Evolutionary conservation across 2,888 invertebrate genomes (phyloP).

Genomic region (Drosophila koepferae): DNA sequence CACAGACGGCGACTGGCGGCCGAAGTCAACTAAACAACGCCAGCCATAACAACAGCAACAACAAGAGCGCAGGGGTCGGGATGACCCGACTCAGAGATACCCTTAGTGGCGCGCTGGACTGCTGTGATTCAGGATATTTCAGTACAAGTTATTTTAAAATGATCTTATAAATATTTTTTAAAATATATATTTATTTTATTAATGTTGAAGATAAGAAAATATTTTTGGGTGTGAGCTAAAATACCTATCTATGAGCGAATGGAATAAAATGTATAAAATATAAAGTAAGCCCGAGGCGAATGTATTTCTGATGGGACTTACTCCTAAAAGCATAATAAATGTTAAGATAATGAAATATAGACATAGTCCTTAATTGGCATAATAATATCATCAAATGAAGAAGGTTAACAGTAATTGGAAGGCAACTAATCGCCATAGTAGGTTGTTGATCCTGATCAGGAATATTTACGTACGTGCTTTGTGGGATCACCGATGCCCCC

Average conservation of each 20-base stretch:
- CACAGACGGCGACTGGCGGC: constrained; percentile 74
- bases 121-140: background rate
- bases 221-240: background rate
- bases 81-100: background rate
- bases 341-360: too few species aligned
- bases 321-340: too few species aligned
- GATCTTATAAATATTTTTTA: too few species aligned
- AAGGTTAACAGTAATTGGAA: too few species aligned
- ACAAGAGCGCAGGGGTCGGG: constrained; percentile 14
- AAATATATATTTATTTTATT: background rate
- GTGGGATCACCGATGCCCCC: background rate
- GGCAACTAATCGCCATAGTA: too few species aligned
- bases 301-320: too few species aligned
- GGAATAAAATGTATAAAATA: too few species aligned
- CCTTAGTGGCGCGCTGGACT: background rate
- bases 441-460: background rate
- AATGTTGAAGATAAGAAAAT: background rate
- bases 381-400: too few species aligned
- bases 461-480: background rate
- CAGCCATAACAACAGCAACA: constrained; percentile 70
- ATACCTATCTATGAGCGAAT: background rate
- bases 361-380: too few species aligned
- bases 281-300: too few species aligned
- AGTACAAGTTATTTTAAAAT: background rate
- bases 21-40: constrained; percentile 76